Evolutionary conservation across 2,888 invertebrate genomes (phyloP).

Genomic region (Eueremaeus valkanovi): DNA sequence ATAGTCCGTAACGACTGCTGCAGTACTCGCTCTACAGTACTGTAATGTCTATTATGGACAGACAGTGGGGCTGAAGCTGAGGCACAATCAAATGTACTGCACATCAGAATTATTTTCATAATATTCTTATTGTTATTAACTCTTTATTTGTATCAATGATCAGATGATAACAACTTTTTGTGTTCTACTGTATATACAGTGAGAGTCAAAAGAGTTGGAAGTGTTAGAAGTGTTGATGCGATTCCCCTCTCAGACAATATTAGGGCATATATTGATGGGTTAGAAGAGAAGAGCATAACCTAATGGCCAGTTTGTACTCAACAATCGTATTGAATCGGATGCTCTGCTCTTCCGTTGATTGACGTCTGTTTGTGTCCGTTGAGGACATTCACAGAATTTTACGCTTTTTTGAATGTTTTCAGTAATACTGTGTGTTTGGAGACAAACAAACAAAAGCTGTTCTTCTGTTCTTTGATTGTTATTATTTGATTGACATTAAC

Average conservation of each 20-base stretch:
- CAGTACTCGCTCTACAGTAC: no score
- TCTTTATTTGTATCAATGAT: background rate
- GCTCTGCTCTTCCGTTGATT: background rate
- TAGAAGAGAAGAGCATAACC: background rate
- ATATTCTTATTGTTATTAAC: no score
- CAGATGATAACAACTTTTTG: background rate
- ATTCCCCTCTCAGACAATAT: background rate
- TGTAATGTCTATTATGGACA: no score
- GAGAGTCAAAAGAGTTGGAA: no score
- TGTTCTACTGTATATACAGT: no score
- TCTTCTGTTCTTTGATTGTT: conserved; percentile 1
- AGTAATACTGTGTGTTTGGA: background rate
- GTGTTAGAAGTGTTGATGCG: background rate
- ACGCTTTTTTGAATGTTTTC: conserved; percentile 7
- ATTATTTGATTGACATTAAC: background rate
- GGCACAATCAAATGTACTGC: no score
- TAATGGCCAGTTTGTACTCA: background rate
- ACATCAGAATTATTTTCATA: no score
- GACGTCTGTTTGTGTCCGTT: background rate
- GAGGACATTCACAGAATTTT: background rate
- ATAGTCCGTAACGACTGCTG: conserved; percentile 37
- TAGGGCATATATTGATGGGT: no score
- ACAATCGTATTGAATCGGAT: background rate
- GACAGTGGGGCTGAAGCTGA: background rate
- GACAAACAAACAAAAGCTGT: conserved; percentile 13